A percentile compares a stretch with the other conserved stretches of the same genome.
Evolutionary conservation across 2,888 invertebrate genomes (phyloP).

Genomic region (Sesamia inferens): DNA sequence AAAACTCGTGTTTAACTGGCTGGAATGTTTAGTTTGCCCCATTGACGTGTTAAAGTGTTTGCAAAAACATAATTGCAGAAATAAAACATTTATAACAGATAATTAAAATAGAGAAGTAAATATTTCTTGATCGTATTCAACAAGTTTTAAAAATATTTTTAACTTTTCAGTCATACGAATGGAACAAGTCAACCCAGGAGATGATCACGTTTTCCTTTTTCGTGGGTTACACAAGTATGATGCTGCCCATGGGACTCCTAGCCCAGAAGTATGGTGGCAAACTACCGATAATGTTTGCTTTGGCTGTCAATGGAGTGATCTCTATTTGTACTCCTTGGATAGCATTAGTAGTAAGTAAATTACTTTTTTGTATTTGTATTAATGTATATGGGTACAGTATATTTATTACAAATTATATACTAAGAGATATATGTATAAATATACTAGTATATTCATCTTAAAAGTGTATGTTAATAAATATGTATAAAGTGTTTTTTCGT

Average conservation of each 20-base stretch:
- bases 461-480: no score
- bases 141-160: background rate
- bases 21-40: background rate
- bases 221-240: constrained; percentile 88
- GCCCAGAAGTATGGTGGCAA: constrained; percentile 91
- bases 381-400: no score
- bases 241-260: constrained; percentile 89
- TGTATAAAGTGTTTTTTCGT: no score
- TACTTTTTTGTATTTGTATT: background rate
- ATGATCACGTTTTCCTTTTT: constrained; percentile 87
- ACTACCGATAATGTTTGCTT: constrained; percentile 83
- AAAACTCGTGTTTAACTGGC: background rate
- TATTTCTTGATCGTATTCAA: background rate
- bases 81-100: no score
- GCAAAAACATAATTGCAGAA: no score
- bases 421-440: no score
- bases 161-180: constrained; percentile 75
- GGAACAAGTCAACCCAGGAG: constrained; percentile 79
- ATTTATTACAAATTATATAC: no score
- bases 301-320: constrained; percentile 76
- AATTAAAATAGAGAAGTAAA: no score
- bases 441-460: no score
- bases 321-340: constrained; percentile 80
- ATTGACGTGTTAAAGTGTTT: no score
- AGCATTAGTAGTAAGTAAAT: constrained; percentile 73